Percentiles rank a stretch among this genome's conserved stretches.
Conservation (phyloP, 2,797 vertebrate genomes). For the Myripristis jacobus region DNA sequence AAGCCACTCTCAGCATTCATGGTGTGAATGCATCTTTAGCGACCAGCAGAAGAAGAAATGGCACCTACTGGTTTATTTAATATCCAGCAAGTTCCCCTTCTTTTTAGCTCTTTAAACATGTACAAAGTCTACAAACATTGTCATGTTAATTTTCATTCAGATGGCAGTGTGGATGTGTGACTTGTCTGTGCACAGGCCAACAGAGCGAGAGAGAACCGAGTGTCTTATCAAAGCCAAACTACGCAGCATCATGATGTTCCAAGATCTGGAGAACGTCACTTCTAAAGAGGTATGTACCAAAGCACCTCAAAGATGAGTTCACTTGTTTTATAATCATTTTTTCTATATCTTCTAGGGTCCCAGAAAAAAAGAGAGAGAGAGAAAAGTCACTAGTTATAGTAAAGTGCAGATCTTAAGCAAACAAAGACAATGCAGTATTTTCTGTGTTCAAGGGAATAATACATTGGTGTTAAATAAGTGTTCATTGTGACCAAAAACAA, state of each 20-base stretch:
- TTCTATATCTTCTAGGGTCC: background rate
- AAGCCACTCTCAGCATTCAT: too few relatives aligned
- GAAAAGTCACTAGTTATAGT: too few relatives aligned
- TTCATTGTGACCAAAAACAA: too few relatives aligned
- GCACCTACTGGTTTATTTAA: constrained; percentile 17
- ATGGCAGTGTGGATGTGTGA: constrained; percentile 26
- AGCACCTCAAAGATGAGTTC: background rate
- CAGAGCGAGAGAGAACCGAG: constrained; percentile 92
- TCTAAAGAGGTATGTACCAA: constrained; percentile 88
- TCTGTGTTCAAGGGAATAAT: too few relatives aligned
- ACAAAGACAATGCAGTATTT: too few relatives aligned
- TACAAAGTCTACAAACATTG: constrained; percentile 8
- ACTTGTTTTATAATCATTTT: background rate
- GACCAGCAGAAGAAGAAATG: too few relatives aligned
- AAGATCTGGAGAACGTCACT: constrained; percentile 96
- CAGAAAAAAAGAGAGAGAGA: too few relatives aligned
- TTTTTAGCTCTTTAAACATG: constrained; percentile 20
- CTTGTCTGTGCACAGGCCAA: constrained; percentile 84
- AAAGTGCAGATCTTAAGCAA: too few relatives aligned
- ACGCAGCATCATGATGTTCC: constrained; percentile 95
- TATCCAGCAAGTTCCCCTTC: constrained; percentile 12
- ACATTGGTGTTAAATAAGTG: too few relatives aligned
- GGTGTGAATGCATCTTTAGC: too few relatives aligned
- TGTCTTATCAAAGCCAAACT: constrained; percentile 94
- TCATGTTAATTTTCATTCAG: constrained; percentile 27